These are phyloP conservation scores for Chydorus sphaericus DNA, from an alignment of 2,888 invertebrate genomes.

Conservation along the genomic window DNA sequence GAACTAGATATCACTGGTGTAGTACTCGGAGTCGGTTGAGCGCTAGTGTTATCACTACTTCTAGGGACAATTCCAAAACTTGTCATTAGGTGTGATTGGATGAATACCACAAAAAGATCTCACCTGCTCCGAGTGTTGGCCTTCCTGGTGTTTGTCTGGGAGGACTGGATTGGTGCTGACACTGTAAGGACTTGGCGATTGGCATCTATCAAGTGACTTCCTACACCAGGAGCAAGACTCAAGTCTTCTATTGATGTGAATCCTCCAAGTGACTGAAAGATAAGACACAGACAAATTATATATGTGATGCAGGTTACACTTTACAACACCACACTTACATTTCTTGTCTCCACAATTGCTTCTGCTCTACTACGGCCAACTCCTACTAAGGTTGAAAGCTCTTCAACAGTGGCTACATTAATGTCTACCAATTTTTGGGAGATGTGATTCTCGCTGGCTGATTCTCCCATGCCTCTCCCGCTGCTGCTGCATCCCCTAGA, in stretches of 20 bases:
- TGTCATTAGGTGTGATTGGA: too few species aligned
- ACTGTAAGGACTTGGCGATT: conserved; percentile 22
- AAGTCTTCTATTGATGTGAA: conserved; percentile 26
- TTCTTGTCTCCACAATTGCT: conserved; percentile 28
- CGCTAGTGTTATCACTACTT: conserved; percentile 5
- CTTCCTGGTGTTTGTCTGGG: conserved; percentile 3
- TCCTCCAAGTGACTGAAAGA: conserved; percentile 25
- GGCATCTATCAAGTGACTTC: conserved; percentile 26
- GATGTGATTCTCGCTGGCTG: background rate
- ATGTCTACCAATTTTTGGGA: conserved; percentile 23
- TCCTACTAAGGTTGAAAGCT: conserved; percentile 27
- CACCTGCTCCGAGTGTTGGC: conserved; percentile 9
- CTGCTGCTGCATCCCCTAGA: background rate
- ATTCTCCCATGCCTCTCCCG: conserved; percentile 8
- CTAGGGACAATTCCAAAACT: too few species aligned
- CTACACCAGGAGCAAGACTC: conserved; percentile 27
- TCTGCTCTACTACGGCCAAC: conserved; percentile 29
- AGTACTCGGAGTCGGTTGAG: conserved; percentile 11
- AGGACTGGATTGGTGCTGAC: conserved; percentile 6
- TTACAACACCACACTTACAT: conserved; percentile 23
- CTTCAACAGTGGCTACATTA: conserved; percentile 27
- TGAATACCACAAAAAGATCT: background rate
- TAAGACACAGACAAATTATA: background rate
- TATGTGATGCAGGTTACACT: too few species aligned
- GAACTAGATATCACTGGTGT: conserved; percentile 11